Conservation (phyloP, 2,113 vertebrate genomes). For the Halichoeres trimaculatus region DNA sequence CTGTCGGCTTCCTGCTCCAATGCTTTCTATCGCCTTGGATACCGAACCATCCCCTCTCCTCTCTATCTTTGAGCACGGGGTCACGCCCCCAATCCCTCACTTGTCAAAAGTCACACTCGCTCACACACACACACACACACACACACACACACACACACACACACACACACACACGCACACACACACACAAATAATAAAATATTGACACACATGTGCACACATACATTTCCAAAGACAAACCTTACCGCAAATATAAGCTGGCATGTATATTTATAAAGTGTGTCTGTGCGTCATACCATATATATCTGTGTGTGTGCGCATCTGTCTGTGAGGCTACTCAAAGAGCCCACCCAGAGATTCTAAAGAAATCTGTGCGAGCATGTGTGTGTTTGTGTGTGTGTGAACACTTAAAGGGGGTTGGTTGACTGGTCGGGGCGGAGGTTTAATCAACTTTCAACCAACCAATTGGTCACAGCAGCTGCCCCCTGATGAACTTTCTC, state of each 20-base stretch:
- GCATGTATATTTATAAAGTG: background rate
- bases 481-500: conserved; percentile 49
- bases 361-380: conserved; percentile 13
- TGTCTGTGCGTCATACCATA: background rate
- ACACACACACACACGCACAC: background rate
- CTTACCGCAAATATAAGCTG: background rate
- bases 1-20: conserved; percentile 74
- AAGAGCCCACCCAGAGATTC: conserved; percentile 27
- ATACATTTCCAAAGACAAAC: conserved; percentile 17
- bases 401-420: conserved; percentile 10
- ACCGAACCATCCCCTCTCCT: conserved; percentile 57
- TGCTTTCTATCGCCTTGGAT: conserved; percentile 69
- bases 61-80: conserved; percentile 53
- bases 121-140: conserved; percentile 10
- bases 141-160: conserved; percentile 8
- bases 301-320: background rate
- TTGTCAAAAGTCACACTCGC: conserved; percentile 34
- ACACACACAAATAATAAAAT: conserved; percentile 21
- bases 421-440: conserved; percentile 32
- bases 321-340: background rate
- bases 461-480: conserved; percentile 60
- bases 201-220: conserved; percentile 18
- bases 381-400: no score
- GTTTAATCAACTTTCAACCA: conserved; percentile 64
- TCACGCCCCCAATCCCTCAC: conserved; percentile 64